Evolutionary conservation across 2,113 vertebrate genomes (phyloP), one percentile per base, ranked within the genome.

Genomic region (Arenaria interpres): DNA sequence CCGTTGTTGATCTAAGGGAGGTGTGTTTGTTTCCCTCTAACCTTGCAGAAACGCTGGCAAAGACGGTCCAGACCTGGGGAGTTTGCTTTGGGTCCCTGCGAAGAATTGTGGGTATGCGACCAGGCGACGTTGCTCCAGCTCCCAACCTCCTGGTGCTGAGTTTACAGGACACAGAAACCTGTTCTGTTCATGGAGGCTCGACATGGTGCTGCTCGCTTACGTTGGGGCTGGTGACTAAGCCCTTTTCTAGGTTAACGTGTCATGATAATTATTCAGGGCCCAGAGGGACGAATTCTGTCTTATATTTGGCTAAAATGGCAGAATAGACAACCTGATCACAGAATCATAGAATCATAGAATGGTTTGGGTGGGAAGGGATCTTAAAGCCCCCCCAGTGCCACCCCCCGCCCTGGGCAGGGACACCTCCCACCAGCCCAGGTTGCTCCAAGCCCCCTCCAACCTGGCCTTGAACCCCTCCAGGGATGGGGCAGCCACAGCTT

Each of bases 261-360:
- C 23, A 1, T 24, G 60, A 15, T 37, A 89, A 21, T 18, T 27
- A 15, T 19, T n/a, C 41, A 27, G 75, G 48, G 24, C 37, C 51
- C 32, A 1, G 19, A 1, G 19, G 4, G 25, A 51, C 0, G 0
- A 77, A 60, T 59, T 53, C 37, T 16, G n/a, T 25, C 23, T 4
- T 5, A 0, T 8, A 3, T 57, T n/a, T 51, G 76, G 27, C 51
- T 39, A 0, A 83, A 51, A 45, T 27, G 28, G 14, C 28, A 72
- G 50, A 35, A 46, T 14, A 7, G 22, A 11, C 28, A 63, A 23
- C 14, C 7, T 51, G 54, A 21, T 39, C 37, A 14, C 20, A 30
- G 37, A n/a, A n/a, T n/a, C 39, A 41, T 41, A 41, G 39, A 41
- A 30, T 20, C 27, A 14, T 1, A 12, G 37, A 64, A 30, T 9